These are phyloP conservation scores for Lepidurus arcticus DNA, from an alignment of 1,140 invertebrate genomes.

Conservation along the genomic window DNA sequence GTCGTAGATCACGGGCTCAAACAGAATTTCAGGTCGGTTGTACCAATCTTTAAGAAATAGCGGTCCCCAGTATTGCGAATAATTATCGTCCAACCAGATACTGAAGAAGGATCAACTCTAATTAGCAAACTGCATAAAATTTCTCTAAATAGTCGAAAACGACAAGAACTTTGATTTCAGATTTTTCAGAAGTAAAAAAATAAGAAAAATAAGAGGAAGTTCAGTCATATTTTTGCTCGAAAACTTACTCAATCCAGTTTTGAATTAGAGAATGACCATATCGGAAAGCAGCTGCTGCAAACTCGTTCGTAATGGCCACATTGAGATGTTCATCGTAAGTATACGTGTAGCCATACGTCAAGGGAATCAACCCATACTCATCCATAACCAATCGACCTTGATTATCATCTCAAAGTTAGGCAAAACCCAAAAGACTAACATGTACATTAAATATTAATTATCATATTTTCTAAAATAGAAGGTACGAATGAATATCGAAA, in stretches of 20 bases:
- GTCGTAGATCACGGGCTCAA: slow-evolving; percentile 38
- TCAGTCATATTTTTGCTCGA: not conserved
- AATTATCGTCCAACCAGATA: slow-evolving; percentile 31
- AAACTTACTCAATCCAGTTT: slow-evolving; percentile 64
- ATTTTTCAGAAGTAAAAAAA: not conserved
- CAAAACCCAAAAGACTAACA: not conserved
- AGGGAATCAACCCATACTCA: slow-evolving; percentile 62
- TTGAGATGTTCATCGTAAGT: slow-evolving; percentile 78
- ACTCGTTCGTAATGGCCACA: slow-evolving; percentile 61
- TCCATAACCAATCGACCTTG: slow-evolving; percentile 48
- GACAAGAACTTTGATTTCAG: too few species aligned
- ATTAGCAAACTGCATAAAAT: not conserved
- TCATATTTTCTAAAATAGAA: slow-evolving; percentile 25
- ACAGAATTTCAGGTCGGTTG: slow-evolving; percentile 38
- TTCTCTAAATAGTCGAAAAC: not conserved
- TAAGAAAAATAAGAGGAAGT: not conserved
- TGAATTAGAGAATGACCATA: slow-evolving; percentile 60
- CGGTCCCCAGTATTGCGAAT: slow-evolving; percentile 32
- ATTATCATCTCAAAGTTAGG: not conserved
- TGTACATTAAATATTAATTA: not conserved
- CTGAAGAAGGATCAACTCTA: slow-evolving; percentile 23
- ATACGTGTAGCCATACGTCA: slow-evolving; percentile 59
- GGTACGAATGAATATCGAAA: not conserved
- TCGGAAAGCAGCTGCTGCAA: slow-evolving; percentile 48
- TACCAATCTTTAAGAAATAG: slow-evolving; percentile 38